Conservation (phyloP, 30 jellyfish, hydroid and myxozoan genomes). For the Cassiopea xamachana region DNA sequence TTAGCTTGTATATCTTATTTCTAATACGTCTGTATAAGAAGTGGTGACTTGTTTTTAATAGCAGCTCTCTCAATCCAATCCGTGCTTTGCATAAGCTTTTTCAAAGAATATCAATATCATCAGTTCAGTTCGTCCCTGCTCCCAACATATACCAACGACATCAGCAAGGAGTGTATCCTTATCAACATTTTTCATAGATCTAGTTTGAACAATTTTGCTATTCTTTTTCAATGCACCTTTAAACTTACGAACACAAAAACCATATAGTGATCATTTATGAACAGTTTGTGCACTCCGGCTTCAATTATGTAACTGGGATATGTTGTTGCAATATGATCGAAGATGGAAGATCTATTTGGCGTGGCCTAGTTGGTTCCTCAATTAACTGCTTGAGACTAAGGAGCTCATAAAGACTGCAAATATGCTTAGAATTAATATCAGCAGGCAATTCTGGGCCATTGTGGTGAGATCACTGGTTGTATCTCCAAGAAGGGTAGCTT, state of each 20-base stretch:
- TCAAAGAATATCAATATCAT: neutral
- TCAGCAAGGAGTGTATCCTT: constrained; percentile 12
- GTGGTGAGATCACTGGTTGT: neutral
- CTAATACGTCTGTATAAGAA: constrained; percentile 15
- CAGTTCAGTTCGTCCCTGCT: neutral
- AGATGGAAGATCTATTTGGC: neutral
- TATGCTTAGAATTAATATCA: neutral
- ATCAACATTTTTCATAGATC: constrained; percentile 7
- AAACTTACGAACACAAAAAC: too few species aligned
- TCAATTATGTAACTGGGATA: neutral
- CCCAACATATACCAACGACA: constrained; percentile 1
- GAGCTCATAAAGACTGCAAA: neutral
- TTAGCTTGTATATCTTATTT: constrained; percentile 15
- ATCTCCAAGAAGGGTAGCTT: constrained; percentile 19
- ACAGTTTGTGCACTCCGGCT: neutral
- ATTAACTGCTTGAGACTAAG: neutral
- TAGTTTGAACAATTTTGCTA: too few species aligned
- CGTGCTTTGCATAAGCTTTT: too few species aligned
- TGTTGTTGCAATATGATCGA: neutral
- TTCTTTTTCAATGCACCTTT: too few species aligned
- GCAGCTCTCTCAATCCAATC: too few species aligned
- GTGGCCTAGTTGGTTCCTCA: too few species aligned
- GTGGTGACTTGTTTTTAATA: too few species aligned
- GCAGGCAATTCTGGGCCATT: neutral
- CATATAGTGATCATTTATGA: too few species aligned